Evolutionary conservation across 2,113 vertebrate genomes (phyloP).

Genomic region (Mirounga angustirostris): DNA sequence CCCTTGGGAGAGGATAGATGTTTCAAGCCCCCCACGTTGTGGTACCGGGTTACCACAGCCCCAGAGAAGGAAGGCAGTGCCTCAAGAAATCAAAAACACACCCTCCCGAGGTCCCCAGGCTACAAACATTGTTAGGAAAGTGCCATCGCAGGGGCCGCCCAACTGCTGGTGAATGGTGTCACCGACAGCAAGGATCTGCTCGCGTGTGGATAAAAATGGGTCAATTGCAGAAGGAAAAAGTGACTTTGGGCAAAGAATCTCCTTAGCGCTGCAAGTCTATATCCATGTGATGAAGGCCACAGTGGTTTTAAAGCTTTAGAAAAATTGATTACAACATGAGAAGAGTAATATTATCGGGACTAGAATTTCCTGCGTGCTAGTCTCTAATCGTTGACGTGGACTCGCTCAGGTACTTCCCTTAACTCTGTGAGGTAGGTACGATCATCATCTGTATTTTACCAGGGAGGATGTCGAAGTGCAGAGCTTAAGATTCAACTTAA

Average conservation of each 20-base stretch:
- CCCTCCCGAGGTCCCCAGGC: neutral
- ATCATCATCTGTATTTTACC: neutral
- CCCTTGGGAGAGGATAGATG: neutral
- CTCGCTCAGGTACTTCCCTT: neutral
- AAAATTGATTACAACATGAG: neutral
- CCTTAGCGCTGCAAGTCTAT: neutral
- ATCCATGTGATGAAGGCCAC: neutral
- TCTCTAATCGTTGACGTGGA: neutral
- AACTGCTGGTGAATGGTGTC: accelerated
- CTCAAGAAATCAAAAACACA: neutral
- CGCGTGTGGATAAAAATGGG: neutral
- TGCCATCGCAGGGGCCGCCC: neutral
- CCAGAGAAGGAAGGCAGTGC: neutral
- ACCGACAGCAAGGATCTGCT: neutral
- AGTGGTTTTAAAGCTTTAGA: neutral
- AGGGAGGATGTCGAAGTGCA: neutral
- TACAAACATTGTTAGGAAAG: neutral
- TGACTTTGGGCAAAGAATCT: neutral
- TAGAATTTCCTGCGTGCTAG: neutral
- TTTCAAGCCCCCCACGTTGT: neutral
- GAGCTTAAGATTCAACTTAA: neutral
- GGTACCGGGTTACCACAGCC: neutral
- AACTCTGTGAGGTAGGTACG: accelerated
- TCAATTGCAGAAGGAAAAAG: neutral
- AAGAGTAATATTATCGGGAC: accelerated